Evolutionary conservation across 2,113 vertebrate species (phyloP), one percentile per base, ranked within the genome.

Genomic region (Nothocercus julius): DNA sequence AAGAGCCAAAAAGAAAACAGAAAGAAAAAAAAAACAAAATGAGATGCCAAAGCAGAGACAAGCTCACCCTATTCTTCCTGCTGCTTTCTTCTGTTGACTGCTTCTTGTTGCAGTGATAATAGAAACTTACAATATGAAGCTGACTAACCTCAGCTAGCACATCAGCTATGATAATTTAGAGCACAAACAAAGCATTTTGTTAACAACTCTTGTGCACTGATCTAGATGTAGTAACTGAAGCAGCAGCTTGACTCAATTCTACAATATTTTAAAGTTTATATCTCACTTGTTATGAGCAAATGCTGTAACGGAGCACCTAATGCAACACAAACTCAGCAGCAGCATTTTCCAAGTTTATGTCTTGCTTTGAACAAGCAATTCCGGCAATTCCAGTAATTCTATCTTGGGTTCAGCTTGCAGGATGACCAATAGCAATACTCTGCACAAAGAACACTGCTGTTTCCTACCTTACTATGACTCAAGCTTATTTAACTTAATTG

Each of bases 51-150:
- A 93, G 54, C 28, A 58, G n/a, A 72, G 15, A 13, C 56, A 21
- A 91, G 92, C 53, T 66, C 58, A 28, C 51, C 53, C 34, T 68
- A 3, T 2, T 45, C 56, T 85, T 69, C 63, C 30, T 40, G 7
- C 61, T 72, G 73, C 22, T 56, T 30, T 84, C 66, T 84, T 79
- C 78, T 79, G 34, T 34, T 82, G 8, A n/a, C 62, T 62, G 30
- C 70, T 75, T 6, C 66, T 76, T 47, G 49, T 40, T 62, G 38
- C 38, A 61, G 38, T 40, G 76, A 77, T 82, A 74, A 73, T 1
- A 76, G 49, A 30, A 85, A 64, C 30, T 5, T 47, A 42, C 34
- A 68, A 68, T 32, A 51, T 0, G 1, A 61, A 0, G 2, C 19
- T 76, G 70, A 47, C 42, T 32, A 62, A 79, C 44, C 45, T 90